phyloP scores from a whole-genome alignment of 2,797 vertebrate species.

The Pempheris klunzingeri region DNA sequence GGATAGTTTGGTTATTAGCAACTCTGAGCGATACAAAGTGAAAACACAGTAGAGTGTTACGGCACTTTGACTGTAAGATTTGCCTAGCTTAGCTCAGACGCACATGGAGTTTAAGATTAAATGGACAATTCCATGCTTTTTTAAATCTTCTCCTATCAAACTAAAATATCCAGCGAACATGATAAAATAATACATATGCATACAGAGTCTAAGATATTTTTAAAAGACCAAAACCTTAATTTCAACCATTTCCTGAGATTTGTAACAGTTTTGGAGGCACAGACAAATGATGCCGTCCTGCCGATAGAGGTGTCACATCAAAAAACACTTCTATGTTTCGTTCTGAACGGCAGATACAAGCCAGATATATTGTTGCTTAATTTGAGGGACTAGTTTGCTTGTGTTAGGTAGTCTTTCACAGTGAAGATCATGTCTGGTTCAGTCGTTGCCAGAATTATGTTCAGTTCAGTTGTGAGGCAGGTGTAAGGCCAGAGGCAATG shows the following conservation, averaged over 20 bases:
- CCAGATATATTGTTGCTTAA: too few species aligned
- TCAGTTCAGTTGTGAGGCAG: background rate
- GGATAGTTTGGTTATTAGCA: constrained; percentile 25
- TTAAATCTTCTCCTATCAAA: background rate
- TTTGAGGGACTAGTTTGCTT: background rate
- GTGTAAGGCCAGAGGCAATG: background rate
- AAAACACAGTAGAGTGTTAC: background rate
- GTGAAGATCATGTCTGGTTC: background rate
- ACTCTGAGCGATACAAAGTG: constrained; percentile 11
- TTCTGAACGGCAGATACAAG: background rate
- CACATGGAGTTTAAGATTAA: background rate
- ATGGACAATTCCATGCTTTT: background rate
- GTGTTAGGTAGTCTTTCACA: constrained; percentile 1
- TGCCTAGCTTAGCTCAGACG: constrained; percentile 4
- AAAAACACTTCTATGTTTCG: background rate
- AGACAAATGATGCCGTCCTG: background rate
- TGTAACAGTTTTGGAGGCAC: background rate
- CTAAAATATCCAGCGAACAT: background rate
- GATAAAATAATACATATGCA: background rate
- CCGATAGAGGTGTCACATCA: background rate
- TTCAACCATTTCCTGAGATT: background rate
- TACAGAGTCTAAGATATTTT: background rate
- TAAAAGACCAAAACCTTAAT: background rate
- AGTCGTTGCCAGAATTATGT: background rate
- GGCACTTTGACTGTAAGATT: background rate